phyloP scores from a whole-genome alignment of 2,797 vertebrate species.

The Mionectes olivaceus region DNA sequence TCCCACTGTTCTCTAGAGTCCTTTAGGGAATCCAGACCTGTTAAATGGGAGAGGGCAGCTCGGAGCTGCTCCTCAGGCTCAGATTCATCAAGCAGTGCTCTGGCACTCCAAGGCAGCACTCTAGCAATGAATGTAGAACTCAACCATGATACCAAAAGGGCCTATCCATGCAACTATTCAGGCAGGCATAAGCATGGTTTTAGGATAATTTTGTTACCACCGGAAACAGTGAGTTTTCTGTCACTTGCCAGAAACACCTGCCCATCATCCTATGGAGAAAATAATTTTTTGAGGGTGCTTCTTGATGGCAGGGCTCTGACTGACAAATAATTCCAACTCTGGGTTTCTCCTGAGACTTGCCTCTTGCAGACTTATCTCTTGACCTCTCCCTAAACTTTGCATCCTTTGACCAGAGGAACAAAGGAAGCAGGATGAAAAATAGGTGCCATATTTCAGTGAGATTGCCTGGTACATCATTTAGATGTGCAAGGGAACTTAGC shows the following conservation, averaged over 20 bases:
- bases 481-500: neutral
- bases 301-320: neutral
- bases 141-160: neutral
- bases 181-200: neutral
- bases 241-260: neutral
- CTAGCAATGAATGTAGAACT: rapidly evolving
- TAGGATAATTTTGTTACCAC: neutral
- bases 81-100: too few species aligned
- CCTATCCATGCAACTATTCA: neutral
- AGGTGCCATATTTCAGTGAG: neutral
- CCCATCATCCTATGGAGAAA: neutral
- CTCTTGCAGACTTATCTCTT: neutral
- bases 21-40: neutral
- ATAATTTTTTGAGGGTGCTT: neutral
- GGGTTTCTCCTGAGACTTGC: neutral
- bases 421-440: neutral
- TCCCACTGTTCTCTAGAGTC: neutral
- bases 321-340: neutral
- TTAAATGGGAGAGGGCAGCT: neutral
- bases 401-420: neutral
- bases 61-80: neutral
- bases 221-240: neutral
- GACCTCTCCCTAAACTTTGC: neutral
- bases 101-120: neutral
- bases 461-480: neutral